A percentile compares a stretch with the other conserved stretches of the same genome.
Evolutionary conservation across 2,888 invertebrate species (phyloP).

Genomic region (Ophraella communa): DNA sequence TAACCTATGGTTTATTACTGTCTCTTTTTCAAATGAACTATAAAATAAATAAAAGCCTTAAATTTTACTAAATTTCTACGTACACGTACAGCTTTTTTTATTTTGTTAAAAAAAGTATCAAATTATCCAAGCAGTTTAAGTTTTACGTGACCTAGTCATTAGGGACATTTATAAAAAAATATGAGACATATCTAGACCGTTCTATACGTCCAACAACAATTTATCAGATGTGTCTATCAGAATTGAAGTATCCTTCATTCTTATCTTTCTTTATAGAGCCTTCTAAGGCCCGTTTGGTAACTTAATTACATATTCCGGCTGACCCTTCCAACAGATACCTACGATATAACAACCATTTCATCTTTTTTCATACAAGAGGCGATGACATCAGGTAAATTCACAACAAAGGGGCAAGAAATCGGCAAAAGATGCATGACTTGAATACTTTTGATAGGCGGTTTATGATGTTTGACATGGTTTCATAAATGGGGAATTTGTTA

Average conservation of each 20-base stretch:
- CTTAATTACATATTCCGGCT: slow-evolving; percentile 29
- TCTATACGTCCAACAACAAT: background rate
- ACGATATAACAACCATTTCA: slow-evolving; percentile 5
- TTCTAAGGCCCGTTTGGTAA: slow-evolving; percentile 28
- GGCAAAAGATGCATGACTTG: background rate
- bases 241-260: slow-evolving; percentile 6
- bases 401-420: too few species aligned
- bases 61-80: too few species aligned
- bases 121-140: background rate
- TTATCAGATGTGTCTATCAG: slow-evolving; percentile 11
- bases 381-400: background rate
- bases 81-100: background rate
- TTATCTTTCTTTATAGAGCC: slow-evolving; percentile 21
- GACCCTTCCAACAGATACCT: slow-evolving; percentile 5
- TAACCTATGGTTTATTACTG: too few species aligned
- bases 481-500: background rate
- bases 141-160: background rate
- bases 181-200: slow-evolving; percentile 1
- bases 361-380: background rate
- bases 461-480: background rate
- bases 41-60: too few species aligned
- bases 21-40: too few species aligned
- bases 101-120: background rate
- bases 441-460: background rate
- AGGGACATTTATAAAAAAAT: background rate